Evolutionary conservation across 1,140 invertebrate genomes (phyloP).

Genomic region (Steinernema feltiae): DNA sequence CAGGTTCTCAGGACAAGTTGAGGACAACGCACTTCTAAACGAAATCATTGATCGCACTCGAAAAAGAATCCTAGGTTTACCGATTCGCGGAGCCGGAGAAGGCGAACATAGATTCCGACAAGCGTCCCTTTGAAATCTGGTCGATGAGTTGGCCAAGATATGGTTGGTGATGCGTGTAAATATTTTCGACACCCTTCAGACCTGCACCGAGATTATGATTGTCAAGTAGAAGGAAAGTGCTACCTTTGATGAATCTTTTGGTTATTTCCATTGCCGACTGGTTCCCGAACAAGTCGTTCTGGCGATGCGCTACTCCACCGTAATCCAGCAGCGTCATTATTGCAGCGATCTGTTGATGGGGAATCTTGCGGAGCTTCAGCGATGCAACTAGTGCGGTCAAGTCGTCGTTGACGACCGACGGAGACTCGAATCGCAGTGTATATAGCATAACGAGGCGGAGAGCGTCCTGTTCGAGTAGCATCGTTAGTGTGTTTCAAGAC

Average conservation of each 20-base stretch:
- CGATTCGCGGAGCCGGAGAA: slow-evolving; percentile 34
- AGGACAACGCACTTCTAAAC: not conserved
- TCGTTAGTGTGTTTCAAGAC: too few species aligned
- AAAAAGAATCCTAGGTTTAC: slow-evolving; percentile 26
- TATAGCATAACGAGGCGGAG: slow-evolving; percentile 83
- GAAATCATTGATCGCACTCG: too few species aligned
- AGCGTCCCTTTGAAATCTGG: slow-evolving; percentile 29
- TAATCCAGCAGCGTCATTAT: slow-evolving; percentile 43
- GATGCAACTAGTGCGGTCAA: slow-evolving; percentile 51
- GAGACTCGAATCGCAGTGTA: slow-evolving; percentile 81
- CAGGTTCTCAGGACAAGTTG: slow-evolving; percentile 68
- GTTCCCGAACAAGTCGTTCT: slow-evolving; percentile 52
- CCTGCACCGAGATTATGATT: slow-evolving; percentile 53
- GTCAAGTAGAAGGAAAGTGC: not conserved
- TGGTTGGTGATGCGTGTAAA: slow-evolving; percentile 57
- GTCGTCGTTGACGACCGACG: slow-evolving; percentile 71
- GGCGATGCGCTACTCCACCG: slow-evolving; percentile 40
- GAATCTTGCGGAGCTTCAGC: slow-evolving; percentile 33
- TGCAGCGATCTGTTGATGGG: slow-evolving; percentile 30
- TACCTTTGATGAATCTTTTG: slow-evolving; percentile 28
- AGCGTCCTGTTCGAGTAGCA: slow-evolving; percentile 70
- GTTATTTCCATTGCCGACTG: slow-evolving; percentile 56
- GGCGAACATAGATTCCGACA: slow-evolving; percentile 40
- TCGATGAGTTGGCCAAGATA: slow-evolving; percentile 50
- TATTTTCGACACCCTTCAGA: slow-evolving; percentile 56